phyloP scores from a whole-genome alignment of 1,140 invertebrate genomes.

The Orussus abietinus region DNA sequence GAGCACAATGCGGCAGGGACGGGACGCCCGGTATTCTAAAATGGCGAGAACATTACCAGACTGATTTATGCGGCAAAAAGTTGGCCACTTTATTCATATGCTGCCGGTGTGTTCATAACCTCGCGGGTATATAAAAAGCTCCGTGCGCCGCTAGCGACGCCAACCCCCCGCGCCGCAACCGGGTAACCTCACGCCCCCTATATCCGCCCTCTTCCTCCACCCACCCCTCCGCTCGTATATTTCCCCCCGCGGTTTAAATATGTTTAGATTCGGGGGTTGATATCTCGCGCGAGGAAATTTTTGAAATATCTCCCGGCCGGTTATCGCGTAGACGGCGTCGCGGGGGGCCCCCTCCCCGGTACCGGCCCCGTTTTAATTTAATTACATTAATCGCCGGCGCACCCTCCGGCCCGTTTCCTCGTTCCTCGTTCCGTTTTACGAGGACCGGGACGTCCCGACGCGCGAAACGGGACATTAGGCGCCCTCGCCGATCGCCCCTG shows the following conservation, averaged over 20 bases:
- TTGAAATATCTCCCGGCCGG: conserved; percentile 20
- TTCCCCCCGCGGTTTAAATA: conserved; percentile 28
- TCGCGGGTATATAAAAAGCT: conserved; percentile 15
- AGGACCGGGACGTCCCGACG: conserved; percentile 14
- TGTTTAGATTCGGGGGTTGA: conserved; percentile 27
- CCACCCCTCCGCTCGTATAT: conserved; percentile 21
- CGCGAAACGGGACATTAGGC: conserved; percentile 19
- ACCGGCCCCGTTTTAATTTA: conserved; percentile 27
- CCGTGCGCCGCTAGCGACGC: conserved; percentile 12
- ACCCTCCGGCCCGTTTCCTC: background rate
- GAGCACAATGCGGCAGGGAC: too few species aligned
- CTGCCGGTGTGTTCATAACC: conserved; percentile 34
- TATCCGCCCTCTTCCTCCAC: conserved; percentile 11
- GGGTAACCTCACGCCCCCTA: conserved; percentile 4
- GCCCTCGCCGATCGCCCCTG: conserved; percentile 19
- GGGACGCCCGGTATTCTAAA: conserved; percentile 31
- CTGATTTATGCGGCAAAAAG: conserved; percentile 37
- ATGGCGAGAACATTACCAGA: conserved; percentile 29
- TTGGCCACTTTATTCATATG: conserved; percentile 37
- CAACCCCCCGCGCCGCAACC: conserved; percentile 11
- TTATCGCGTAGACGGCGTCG: conserved; percentile 1
- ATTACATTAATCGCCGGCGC: conserved; percentile 15
- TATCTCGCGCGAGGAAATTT: conserved; percentile 21
- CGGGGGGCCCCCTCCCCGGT: background rate
- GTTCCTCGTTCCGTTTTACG: conserved; percentile 19